Evolutionary conservation across 92 coral and sea anemone genomes (phyloP), one percentile per base, ranked within the genome.

Genomic region (Blastomussa wellsi): DNA sequence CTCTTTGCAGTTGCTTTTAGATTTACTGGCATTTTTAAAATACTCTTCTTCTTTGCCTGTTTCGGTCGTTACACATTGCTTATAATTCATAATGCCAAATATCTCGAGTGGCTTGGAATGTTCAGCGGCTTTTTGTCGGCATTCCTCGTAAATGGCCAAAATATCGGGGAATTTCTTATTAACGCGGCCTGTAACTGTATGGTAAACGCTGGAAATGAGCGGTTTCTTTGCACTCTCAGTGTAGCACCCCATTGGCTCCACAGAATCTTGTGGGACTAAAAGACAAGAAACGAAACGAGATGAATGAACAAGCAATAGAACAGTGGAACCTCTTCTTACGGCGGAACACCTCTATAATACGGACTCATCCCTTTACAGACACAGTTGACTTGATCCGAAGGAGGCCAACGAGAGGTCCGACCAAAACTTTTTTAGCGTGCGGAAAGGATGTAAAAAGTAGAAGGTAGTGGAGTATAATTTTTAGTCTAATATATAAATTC

Each of bases 91-190:
- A 48, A 78, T 57, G 14, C 69, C 82, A 33, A 78, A 78, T 9
- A 78, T 55, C 57, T 35, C 70, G 5, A 75, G 28, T 7, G 49
- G 60, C 1, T 28, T 28, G 32, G 31, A 33, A 0, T 38, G 3
- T 24, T 20, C 71, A 47, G 32, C 49, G 49, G 82, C 82, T 32
- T 53, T 78, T 60, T 78, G 49, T 36, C 69, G 47, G 82, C 82
- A 78, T 33, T 78, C 70, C 35, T 78, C 47, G 71, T 55, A 78
- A 22, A 57, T 59, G 19, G 82, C 71, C 70, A 78, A 78, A 60
- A 78, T 78, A 38, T 78, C 82, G 6, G 82, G 82, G 12, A 2
- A 8, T 19, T 53, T 60, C 33, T 57, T 55, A 10, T 24, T 29
- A 1, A 60, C 20, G 1, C 4, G 4, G 47, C 13, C 82, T 60